These are phyloP conservation scores for Callyntrura sp. DNA, from an alignment of 2,888 invertebrate species.

Conservation along the genomic window DNA sequence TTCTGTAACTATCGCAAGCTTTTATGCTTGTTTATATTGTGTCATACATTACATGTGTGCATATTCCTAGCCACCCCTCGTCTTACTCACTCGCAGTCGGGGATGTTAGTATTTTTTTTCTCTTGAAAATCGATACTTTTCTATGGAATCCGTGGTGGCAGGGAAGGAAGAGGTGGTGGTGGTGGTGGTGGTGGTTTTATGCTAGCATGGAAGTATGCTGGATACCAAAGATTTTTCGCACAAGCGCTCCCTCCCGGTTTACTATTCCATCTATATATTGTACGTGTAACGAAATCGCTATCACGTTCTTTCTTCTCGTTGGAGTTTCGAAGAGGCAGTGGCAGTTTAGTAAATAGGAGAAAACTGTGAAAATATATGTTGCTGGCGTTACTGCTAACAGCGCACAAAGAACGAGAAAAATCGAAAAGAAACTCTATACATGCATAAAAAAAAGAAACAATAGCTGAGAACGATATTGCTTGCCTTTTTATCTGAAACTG, in stretches of 20 bases:
- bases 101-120: neutral
- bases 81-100: neutral
- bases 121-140: conserved; percentile 57
- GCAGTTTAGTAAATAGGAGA: neutral
- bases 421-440: neutral
- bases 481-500: neutral
- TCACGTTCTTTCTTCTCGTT: neutral
- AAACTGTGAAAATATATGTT: neutral
- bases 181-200: neutral
- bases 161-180: neutral
- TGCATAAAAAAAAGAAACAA: no score
- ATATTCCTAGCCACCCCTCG: neutral
- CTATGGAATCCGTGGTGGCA: neutral
- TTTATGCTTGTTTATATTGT: neutral
- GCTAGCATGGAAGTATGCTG: neutral
- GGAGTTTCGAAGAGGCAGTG: neutral
- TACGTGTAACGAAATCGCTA: neutral
- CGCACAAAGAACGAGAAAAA: neutral
- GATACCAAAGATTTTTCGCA: conserved; percentile 54
- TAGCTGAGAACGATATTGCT: neutral
- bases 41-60: neutral
- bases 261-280: neutral
- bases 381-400: neutral
- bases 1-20: neutral
- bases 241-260: conserved; percentile 65